A percentile compares a stretch with the other conserved stretches of the same genome.
Conservation (phyloP, 2,888 invertebrate genomes). For the Zhengitettix transpicula region DNA sequence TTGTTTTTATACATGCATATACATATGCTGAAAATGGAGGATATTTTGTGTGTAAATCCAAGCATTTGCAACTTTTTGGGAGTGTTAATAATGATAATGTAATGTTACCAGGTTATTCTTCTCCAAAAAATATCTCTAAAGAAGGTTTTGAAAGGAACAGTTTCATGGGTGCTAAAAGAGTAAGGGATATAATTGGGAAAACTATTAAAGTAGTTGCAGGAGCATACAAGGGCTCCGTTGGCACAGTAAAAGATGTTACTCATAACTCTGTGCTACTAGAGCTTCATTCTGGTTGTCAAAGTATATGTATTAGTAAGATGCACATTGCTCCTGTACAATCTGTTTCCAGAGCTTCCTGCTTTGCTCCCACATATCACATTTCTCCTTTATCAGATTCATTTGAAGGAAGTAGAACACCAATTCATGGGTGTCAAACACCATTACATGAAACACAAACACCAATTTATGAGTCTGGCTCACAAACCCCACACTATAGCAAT, state of each 20-base stretch:
- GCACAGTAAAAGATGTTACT: constrained; percentile 96
- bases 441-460: constrained; percentile 87
- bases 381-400: constrained; percentile 71
- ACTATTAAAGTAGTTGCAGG: constrained; percentile 96
- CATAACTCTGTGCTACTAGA: constrained; percentile 90
- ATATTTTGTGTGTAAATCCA: constrained; percentile 91
- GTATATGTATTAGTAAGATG: constrained; percentile 86
- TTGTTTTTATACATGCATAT: constrained; percentile 86
- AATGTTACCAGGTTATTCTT: not conserved
- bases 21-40: constrained; percentile 96
- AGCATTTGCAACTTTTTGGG: constrained; percentile 82
- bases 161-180: constrained; percentile 55
- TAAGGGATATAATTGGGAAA: constrained; percentile 85
- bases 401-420: constrained; percentile 74
- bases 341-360: constrained; percentile 46
- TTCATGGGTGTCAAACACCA: constrained; percentile 84
- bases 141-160: constrained; percentile 25
- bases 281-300: constrained; percentile 91
- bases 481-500: constrained; percentile 81
- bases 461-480: constrained; percentile 69
- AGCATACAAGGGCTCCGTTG: constrained; percentile 90
- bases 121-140: not conserved
- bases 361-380: constrained; percentile 51
- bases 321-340: constrained; percentile 67
- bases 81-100: constrained; percentile 36